Evolutionary conservation across 2,113 vertebrate genomes (phyloP), one percentile per base, ranked within the genome.

Genomic region (Odocoileus hemionus): DNA sequence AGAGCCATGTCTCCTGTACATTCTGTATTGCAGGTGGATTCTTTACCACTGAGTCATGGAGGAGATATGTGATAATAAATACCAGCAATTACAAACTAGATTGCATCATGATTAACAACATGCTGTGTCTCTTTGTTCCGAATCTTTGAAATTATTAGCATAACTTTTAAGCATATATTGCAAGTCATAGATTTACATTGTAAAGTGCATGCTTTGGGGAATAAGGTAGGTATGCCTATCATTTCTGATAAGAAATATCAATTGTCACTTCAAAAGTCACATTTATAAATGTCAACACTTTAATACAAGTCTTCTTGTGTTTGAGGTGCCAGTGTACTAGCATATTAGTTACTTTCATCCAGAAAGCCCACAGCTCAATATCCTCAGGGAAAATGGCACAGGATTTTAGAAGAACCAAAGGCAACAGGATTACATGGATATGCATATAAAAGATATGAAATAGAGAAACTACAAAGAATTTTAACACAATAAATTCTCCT

Each of bases 251-350:
- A 88, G 45, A 16, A 74, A 39, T 47, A 67, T 88, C 2, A 93
- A 30, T 54, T 88, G 25, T 90, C 45, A 70, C 57, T 84, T 91
- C 61, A 90, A 45, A 55, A 15, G 28, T 86, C 47, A 82, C 9
- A 19, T 95, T 93, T 94, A 36, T 91, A 90, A 92, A 80, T 50
- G 17, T 64, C 82, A 55, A 39, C 43, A 61, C 52, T 94, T 96
- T 89, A 84, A 36, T 55, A 47, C 7, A 57, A 76, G 23, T 82
- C n/a, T 30, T 78, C 25, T 78, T 86, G n/a, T 55, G 16, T 92
- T 91, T 91, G 28, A 76, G 54, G 6, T 57, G 36, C 21, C n/a
- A 86, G 4, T 88, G 7, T 89, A 52, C 58, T 93, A 79, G 47
- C 14, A 93, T 47, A 93, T 61, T 43, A 95, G 43, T 86, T 67